phyloP scores from a whole-genome alignment of 2,113 vertebrate species.

The Otus sunia region DNA sequence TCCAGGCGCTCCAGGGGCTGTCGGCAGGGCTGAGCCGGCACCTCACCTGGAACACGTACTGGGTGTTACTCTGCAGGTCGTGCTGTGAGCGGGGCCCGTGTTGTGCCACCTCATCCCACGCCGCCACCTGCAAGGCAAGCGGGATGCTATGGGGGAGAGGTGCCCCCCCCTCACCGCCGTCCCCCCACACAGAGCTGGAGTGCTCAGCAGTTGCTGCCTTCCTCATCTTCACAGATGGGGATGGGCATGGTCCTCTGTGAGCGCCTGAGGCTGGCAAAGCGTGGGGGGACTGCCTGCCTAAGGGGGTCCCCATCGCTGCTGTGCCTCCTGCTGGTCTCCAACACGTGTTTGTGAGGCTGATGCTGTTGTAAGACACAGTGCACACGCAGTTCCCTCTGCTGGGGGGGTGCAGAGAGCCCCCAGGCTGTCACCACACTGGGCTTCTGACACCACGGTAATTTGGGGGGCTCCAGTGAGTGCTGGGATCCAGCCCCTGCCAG shows the following conservation, averaged over 20 bases:
- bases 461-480: background rate
- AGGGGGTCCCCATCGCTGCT: background rate
- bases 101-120: background rate
- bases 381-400: fast-evolving
- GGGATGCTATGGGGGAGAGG: background rate
- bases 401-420: background rate
- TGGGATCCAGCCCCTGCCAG: background rate
- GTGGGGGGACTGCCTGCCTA: background rate
- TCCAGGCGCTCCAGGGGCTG: conserved; percentile 75
- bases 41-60: conserved; percentile 70
- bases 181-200: fast-evolving
- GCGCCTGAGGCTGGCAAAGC: no score
- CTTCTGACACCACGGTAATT: fast-evolving
- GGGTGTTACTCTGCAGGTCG: conserved; percentile 41
- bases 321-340: no score
- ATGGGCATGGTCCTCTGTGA: no score
- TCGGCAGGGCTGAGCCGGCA: conserved; percentile 20
- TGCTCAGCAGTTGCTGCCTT: fast-evolving
- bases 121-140: conserved; percentile 6
- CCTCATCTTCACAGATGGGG: no score
- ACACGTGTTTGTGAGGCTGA: background rate
- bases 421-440: fast-evolving
- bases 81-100: background rate
- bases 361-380: fast-evolving
- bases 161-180: fast-evolving